Evolutionary conservation across 2,113 vertebrate genomes (phyloP).

Genomic region (Melanocharis versteri): DNA sequence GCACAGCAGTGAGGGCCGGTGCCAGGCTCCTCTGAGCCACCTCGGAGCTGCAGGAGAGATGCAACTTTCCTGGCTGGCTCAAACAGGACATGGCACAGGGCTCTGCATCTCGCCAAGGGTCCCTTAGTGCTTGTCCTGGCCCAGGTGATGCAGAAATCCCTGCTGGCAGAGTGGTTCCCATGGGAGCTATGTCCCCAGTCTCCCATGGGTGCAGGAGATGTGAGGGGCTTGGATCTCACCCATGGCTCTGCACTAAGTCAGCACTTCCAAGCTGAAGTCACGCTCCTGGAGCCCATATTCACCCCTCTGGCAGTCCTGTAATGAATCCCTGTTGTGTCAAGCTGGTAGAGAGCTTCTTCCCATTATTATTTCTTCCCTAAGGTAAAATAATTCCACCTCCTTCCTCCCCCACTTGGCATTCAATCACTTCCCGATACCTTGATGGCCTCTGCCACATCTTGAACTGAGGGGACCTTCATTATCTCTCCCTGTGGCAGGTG

Average conservation of each 20-base stretch:
- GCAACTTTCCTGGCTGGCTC: not conserved
- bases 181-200: rapidly evolving
- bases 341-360: not conserved
- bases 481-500: not conserved
- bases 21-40: not conserved
- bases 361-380: not conserved
- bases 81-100: not conserved
- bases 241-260: not conserved
- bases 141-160: not conserved
- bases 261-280: not conserved
- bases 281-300: not conserved
- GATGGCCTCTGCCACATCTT: not conserved
- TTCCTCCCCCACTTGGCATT: not conserved
- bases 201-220: not conserved
- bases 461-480: not conserved
- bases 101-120: not conserved
- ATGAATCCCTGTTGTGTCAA: not conserved
- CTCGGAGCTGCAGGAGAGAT: not conserved
- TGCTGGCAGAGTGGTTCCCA: not conserved
- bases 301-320: not conserved
- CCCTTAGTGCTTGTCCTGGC: not conserved
- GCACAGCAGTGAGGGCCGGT: not conserved
- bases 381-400: not conserved
- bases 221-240: not conserved
- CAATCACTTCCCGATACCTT: not conserved